Evolutionary conservation across 2,888 invertebrate genomes (phyloP).

Genomic region (Megastigmus dorsalis): DNA sequence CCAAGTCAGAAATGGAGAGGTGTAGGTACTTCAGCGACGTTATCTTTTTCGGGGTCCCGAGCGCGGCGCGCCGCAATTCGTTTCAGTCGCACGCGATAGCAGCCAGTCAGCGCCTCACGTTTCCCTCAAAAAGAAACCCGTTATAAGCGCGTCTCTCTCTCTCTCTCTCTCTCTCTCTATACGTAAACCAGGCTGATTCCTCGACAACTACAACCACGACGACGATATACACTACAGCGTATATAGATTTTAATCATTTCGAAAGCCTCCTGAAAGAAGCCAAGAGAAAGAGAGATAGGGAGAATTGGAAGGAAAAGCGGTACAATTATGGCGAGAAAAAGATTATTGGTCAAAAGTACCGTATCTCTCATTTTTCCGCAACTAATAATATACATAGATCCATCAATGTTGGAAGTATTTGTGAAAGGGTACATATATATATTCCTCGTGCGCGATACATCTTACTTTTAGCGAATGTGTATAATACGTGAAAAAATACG

Average conservation of each 20-base stretch:
- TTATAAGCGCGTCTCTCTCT: constrained; percentile 28
- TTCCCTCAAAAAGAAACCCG: constrained; percentile 49
- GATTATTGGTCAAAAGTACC: constrained; percentile 37
- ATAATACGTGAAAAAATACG: too few relatives aligned
- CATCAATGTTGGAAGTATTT: too few relatives aligned
- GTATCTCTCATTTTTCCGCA: constrained; percentile 19
- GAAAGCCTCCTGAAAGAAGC: background rate
- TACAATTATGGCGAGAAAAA: constrained; percentile 42
- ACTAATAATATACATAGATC: too few relatives aligned
- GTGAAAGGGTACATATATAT: too few relatives aligned
- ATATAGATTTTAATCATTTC: constrained; percentile 48
- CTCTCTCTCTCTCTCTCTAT: too few relatives aligned
- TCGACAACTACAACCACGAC: background rate
- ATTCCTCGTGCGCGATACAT: too few relatives aligned
- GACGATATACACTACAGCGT: constrained; percentile 8
- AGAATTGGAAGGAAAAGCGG: background rate
- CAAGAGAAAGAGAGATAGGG: background rate
- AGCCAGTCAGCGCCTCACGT: constrained; percentile 8
- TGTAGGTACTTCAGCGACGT: background rate
- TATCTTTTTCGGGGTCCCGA: constrained; percentile 34
- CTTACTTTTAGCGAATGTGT: too few relatives aligned
- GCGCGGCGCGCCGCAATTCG: background rate
- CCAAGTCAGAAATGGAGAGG: background rate
- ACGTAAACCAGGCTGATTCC: constrained; percentile 14
- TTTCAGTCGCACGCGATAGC: constrained; percentile 42